A percentile compares a stretch with the other conserved stretches of the same genome.
These are phyloP conservation scores for Eupithecia inturbata DNA, from an alignment of 2,888 invertebrate species.

Conservation along the genomic window DNA sequence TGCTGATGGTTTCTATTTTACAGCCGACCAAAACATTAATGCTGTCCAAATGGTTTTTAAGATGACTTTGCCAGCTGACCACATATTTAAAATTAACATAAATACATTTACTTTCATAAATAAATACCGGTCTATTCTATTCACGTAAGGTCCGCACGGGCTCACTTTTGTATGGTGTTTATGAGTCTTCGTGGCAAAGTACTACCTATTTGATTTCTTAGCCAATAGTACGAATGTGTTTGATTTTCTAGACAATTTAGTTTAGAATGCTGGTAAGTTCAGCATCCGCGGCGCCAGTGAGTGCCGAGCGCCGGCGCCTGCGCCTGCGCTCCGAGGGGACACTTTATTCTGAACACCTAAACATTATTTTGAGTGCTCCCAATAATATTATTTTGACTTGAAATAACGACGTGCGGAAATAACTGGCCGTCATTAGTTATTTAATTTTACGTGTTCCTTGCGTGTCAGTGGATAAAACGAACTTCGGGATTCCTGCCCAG, in stretches of 20 bases:
- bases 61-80: too few species aligned
- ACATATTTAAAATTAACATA: too few species aligned
- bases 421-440: neutral
- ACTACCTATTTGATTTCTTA: neutral
- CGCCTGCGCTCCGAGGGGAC: neutral
- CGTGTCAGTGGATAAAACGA: too few species aligned
- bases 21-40: too few species aligned
- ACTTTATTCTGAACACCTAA: neutral
- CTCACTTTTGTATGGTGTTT: too few species aligned
- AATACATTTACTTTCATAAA: too few species aligned
- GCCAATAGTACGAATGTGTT: neutral
- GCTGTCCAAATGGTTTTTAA: too few species aligned
- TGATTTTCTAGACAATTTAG: neutral
- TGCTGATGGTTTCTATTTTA: too few species aligned
- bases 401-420: neutral
- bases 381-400: neutral
- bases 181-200: too few species aligned
- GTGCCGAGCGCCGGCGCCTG: constrained; percentile 3
- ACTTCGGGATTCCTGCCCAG: neutral
- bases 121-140: too few species aligned
- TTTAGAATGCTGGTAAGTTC: neutral
- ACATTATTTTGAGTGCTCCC: constrained; percentile 2
- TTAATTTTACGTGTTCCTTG: neutral
- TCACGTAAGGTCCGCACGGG: too few species aligned
- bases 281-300: neutral